Base-by-base conservation (phyloP, 1,140 invertebrate genomes). In the Euborellia annulipes region DNA sequence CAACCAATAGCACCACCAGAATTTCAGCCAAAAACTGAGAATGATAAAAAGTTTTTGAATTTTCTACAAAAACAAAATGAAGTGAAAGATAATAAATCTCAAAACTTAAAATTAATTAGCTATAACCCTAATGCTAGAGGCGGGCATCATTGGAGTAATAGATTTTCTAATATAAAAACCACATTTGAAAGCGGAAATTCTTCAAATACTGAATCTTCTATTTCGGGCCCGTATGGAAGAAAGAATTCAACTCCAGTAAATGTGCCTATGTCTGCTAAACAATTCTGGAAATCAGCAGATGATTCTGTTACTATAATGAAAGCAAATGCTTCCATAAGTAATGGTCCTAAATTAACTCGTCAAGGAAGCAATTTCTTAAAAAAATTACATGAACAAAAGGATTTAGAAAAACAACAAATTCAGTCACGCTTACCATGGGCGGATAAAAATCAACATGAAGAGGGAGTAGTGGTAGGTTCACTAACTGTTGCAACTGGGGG, bases 91-190 rank as follows among this genome's bases (percentile, higher is more conserved):
- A 30, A 18, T 17, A 36, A 20, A 21, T 17, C 2, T 11, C 34
- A 36, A 37, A 9, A 8, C 2, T 3, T 14, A 7, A 45, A 51
- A 54, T 47, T 45, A 43, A 13, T 50, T 45, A 21, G 40, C 46
- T 57, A 57, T 52, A 37, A 59, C 56, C 56, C 50, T 6, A 56
- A 49, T 17, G 63, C 56, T 21, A 54, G 53, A 41, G 54, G 52
- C 34, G 51, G 56, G 9, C 41, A 50, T 45, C 51, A 82, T 50
- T 86, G 82, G 82, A 83, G 73, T 48, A 82, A 70, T 53, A 70
- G 82, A 41, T 90, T 90, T 58, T 82, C 79, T 1, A 82, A 83
- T 50, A 80, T 90, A 9, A 88, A 87, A 60, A 83, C 82, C n/a
- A 68, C 78, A 3, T 89, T 90, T 57, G 85, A 89, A 36, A 39